A percentile compares a stretch with the other conserved stretches of the same genome.
Conservation (phyloP, 2,888 invertebrate species). For the Pheosia tremula region DNA sequence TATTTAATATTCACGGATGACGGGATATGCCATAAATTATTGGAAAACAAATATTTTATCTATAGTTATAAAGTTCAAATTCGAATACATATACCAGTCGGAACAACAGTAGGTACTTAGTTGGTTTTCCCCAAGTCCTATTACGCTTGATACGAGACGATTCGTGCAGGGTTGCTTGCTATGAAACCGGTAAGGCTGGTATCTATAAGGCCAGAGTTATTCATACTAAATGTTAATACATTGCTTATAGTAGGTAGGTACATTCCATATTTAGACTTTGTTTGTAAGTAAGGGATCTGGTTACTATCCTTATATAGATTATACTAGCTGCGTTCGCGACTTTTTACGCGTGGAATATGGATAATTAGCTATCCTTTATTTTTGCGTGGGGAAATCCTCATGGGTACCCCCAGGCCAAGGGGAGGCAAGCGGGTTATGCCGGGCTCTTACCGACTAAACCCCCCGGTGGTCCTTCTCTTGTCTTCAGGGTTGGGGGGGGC, state of each 20-base stretch:
- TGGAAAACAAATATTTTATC: conserved; percentile 8
- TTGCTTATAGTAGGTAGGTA: background rate
- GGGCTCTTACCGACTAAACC: too few relatives aligned
- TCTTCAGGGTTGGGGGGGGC: too few relatives aligned
- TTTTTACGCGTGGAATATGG: too few relatives aligned
- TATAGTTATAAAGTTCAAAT: background rate
- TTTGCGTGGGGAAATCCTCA: too few relatives aligned
- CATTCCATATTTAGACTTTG: background rate
- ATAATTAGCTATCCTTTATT: too few relatives aligned
- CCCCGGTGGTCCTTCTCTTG: too few relatives aligned
- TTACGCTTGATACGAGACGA: conserved; percentile 7
- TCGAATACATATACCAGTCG: background rate
- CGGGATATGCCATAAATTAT: background rate
- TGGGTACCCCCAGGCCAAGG: too few relatives aligned
- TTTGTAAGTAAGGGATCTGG: background rate
- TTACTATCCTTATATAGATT: background rate
- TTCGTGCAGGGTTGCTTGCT: conserved; percentile 28
- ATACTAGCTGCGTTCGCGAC: too few relatives aligned
- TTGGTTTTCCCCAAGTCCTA: conserved; percentile 27
- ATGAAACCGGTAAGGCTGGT: background rate
- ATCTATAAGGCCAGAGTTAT: background rate
- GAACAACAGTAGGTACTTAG: background rate
- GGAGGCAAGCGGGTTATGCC: too few relatives aligned
- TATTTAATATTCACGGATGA: background rate
- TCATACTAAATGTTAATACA: background rate